Evolutionary conservation across 1,140 invertebrate species (phyloP).

Genomic region (Panagrolaimus sp.): DNA sequence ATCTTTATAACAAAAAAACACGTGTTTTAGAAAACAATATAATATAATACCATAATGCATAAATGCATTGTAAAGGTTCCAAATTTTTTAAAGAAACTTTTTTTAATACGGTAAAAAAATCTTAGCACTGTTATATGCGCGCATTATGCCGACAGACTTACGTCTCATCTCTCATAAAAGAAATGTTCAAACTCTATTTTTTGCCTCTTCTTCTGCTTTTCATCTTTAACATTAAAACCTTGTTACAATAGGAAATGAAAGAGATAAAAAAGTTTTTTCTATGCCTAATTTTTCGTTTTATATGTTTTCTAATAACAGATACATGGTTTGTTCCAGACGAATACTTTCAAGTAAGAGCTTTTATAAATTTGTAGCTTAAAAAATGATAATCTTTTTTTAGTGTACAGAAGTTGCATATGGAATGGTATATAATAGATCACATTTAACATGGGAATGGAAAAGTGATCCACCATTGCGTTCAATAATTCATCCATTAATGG

Average conservation of each 20-base stretch:
- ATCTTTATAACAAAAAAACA: too few relatives aligned
- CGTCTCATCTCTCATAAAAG: too few relatives aligned
- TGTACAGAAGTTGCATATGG: slow-evolving; percentile 38
- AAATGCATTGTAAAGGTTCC: too few relatives aligned
- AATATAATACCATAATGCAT: too few relatives aligned
- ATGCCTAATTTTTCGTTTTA: slow-evolving; percentile 25
- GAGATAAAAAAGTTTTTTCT: slow-evolving; percentile 16
- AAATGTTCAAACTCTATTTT: too few relatives aligned
- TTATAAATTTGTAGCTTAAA: slow-evolving; percentile 1
- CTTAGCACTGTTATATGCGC: too few relatives aligned
- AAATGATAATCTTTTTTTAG: slow-evolving; percentile 21
- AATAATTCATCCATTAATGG: slow-evolving; percentile 26
- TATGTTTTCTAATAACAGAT: slow-evolving; percentile 20
- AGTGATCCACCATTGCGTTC: slow-evolving; percentile 24
- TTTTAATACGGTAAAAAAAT: too few relatives aligned
- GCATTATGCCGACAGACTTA: too few relatives aligned
- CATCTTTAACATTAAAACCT: not conserved
- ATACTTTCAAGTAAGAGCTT: slow-evolving; percentile 27
- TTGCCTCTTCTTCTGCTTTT: too few relatives aligned
- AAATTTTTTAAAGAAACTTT: too few relatives aligned
- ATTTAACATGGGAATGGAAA: slow-evolving; percentile 37
- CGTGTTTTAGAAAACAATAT: too few relatives aligned
- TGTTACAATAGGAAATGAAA: not conserved
- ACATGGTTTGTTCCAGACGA: slow-evolving; percentile 43
- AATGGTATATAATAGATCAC: slow-evolving; percentile 27